Evolutionary conservation across 2,888 invertebrate genomes (phyloP).

Genomic region (Aphodius granarius): DNA sequence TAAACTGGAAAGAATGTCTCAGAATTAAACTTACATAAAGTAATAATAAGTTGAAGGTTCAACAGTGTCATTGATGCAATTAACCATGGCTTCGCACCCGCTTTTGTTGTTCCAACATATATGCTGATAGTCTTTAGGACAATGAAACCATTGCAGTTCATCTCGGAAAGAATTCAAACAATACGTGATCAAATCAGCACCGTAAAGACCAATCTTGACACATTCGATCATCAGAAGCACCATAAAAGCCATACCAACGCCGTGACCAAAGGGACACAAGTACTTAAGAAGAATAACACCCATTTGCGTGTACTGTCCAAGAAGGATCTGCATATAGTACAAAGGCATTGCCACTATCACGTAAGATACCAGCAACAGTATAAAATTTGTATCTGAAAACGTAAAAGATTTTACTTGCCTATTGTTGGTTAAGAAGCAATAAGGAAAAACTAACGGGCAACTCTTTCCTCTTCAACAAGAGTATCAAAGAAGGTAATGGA

Average conservation of each 20-base stretch:
- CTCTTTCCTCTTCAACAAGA: background rate
- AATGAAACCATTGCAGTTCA: slow-evolving; percentile 31
- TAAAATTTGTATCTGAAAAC: background rate
- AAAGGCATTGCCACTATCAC: slow-evolving; percentile 32
- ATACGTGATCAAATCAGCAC: slow-evolving; percentile 30
- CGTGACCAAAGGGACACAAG: slow-evolving; percentile 33
- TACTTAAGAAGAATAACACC: slow-evolving; percentile 27
- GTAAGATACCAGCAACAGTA: slow-evolving; percentile 14
- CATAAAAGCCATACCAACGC: slow-evolving; percentile 30
- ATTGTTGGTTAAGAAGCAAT: background rate
- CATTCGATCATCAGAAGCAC: slow-evolving; percentile 23
- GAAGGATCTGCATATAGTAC: slow-evolving; percentile 32
- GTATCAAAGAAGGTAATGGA: background rate
- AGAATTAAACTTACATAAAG: slow-evolving; percentile 8
- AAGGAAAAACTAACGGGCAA: background rate
- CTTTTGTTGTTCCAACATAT: slow-evolving; percentile 3
- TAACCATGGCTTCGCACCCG: background rate
- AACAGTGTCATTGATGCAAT: slow-evolving; percentile 5
- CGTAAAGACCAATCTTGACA: slow-evolving; percentile 19
- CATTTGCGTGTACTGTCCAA: slow-evolving; percentile 37
- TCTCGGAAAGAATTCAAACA: slow-evolving; percentile 26
- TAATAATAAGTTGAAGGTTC: slow-evolving; percentile 16
- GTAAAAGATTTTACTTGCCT: background rate
- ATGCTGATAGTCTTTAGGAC: slow-evolving; percentile 6
- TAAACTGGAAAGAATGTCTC: background rate